Base-by-base conservation (phyloP, 2,888 invertebrate species). In the Taenaris catops region DNA sequence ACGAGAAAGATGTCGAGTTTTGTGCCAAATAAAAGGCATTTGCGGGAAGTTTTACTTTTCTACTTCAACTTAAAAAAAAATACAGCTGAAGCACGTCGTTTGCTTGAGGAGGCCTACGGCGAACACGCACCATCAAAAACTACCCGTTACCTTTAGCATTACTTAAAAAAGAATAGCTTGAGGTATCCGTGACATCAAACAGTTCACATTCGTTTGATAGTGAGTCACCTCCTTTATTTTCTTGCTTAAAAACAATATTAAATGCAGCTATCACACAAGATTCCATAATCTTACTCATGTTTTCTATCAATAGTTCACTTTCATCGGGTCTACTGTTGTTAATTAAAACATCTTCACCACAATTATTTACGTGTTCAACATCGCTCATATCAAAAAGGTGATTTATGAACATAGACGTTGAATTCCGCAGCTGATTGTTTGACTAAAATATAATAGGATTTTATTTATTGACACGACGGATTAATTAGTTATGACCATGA, bases 321-420 rank as follows among this genome's bases (percentile, higher is more conserved):
- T 51, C 26, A 26, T 64, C 63, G 2, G 46, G 24, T 9, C 14
- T 26, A 8, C 10, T 21, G 23, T 14, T 21, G 24, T 44, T 48
- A 28, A 21, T 53, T 43, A 58, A 41, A 24, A 42, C 24, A 0
- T 50, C 38, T 10, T 71, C 64, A 18, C 49, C 49, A 18, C 35
- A 42, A 21, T 53, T 41, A 25, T 56, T 40, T 4, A 61, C 53
- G 24, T 41, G 55, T 41, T 75, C 74, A 10, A 80, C 70, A 19
- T 78, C 76, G 41, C 78, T 81, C 73, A 80, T 75, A 29, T 83
- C 78, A 43, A 81, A 83, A 20, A 83, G 54, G 40, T 75, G 58
- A 39, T 70, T 76, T 25, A 83, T 76, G 35, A 74, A 70, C 57
- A 67, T 68, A 0, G 80, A 74, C 3, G 83, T 74, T 1, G 72